These are phyloP conservation scores for Melanocharis versteri DNA, from an alignment of 2,113 vertebrate species.

Conservation along the genomic window DNA sequence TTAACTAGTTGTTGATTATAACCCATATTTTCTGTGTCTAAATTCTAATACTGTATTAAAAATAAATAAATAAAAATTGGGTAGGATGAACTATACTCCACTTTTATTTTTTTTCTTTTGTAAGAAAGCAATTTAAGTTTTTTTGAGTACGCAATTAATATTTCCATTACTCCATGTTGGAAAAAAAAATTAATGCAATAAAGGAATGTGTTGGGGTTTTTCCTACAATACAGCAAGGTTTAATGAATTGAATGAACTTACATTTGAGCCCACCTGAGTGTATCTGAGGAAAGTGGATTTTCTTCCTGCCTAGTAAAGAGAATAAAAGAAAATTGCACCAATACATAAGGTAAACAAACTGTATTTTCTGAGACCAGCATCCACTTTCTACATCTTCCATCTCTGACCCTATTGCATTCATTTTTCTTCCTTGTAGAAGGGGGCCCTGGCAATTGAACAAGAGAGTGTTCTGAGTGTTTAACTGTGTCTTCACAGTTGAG, in stretches of 20 bases:
- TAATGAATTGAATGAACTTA: not conserved
- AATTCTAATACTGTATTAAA: not conserved
- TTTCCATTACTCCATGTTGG: not conserved
- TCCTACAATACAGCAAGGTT: not conserved
- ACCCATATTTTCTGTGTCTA: not conserved
- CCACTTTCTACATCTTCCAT: not conserved
- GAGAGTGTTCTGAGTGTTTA: not conserved
- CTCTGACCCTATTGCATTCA: not conserved
- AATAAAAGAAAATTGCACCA: not conserved
- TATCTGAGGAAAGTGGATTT: not conserved
- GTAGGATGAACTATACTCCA: not conserved
- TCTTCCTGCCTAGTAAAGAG: not conserved
- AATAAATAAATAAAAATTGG: slow-evolving; percentile 38
- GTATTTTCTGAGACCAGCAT: not conserved
- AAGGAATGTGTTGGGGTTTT: accelerated
- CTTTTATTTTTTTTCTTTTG: not conserved
- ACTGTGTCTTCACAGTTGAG: not conserved
- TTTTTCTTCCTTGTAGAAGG: not conserved
- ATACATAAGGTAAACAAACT: not conserved
- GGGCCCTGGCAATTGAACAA: not conserved
- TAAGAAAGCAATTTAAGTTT: slow-evolving; percentile 31
- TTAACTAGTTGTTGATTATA: slow-evolving; percentile 63
- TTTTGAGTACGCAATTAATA: slow-evolving; percentile 36
- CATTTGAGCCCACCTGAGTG: not conserved
- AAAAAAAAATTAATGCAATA: not conserved